These are phyloP conservation scores for Brachypalpus laphriformis DNA, from an alignment of 2,888 invertebrate genomes.

Conservation along the genomic window DNA sequence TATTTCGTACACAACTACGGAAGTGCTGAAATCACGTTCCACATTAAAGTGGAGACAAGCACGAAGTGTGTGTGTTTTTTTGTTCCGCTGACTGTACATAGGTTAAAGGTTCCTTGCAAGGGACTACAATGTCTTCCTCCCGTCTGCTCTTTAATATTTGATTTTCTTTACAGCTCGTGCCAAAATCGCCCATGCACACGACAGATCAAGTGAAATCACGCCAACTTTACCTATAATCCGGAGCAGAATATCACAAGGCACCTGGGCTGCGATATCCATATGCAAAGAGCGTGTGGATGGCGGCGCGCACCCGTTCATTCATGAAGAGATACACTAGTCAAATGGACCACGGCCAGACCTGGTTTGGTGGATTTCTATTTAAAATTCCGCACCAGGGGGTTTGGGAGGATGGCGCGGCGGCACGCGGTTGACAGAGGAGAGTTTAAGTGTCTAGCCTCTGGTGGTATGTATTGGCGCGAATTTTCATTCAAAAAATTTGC, in stretches of 20 bases:
- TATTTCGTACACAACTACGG: neutral
- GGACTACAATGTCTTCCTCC: neutral
- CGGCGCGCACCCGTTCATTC: slow-evolving; percentile 55
- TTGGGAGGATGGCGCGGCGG: slow-evolving; percentile 1
- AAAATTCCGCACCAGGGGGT: slow-evolving; percentile 53
- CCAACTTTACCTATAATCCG: slow-evolving; percentile 60
- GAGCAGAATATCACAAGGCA: slow-evolving; percentile 48
- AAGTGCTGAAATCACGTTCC: slow-evolving; percentile 61
- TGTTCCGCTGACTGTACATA: neutral
- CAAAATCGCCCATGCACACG: slow-evolving; percentile 61
- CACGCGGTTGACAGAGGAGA: neutral
- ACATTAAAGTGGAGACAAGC: neutral
- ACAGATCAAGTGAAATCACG: slow-evolving; percentile 64
- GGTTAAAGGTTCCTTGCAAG: slow-evolving; percentile 29
- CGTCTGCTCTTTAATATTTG: neutral
- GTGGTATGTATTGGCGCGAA: slow-evolving; percentile 61
- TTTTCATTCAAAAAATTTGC: slow-evolving; percentile 64
- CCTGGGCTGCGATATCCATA: slow-evolving; percentile 32
- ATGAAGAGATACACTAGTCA: slow-evolving; percentile 52
- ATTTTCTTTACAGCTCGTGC: slow-evolving; percentile 48
- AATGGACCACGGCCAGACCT: slow-evolving; percentile 49
- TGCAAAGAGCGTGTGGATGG: slow-evolving; percentile 29
- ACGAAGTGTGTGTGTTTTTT: neutral
- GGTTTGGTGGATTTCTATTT: slow-evolving; percentile 64
- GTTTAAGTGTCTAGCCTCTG: slow-evolving; percentile 23